phyloP scores from a whole-genome alignment of 2,888 invertebrate species.

The Ochropacha duplaris region DNA sequence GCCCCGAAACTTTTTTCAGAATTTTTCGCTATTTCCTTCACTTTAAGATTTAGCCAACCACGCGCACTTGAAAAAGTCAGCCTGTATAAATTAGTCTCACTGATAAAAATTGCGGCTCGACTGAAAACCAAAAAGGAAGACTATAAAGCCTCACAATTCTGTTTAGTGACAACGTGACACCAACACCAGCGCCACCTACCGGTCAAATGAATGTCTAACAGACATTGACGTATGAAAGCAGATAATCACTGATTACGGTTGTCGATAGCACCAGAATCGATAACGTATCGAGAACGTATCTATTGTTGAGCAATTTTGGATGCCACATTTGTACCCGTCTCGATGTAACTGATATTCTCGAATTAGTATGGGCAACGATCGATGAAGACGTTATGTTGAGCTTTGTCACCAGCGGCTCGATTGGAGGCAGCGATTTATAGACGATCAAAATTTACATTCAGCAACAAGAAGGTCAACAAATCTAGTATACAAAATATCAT shows the following conservation, averaged over 20 bases:
- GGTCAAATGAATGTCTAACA: constrained; percentile 16
- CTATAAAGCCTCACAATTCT: not conserved
- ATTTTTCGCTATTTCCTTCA: too few species aligned
- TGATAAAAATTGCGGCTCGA: too few species aligned
- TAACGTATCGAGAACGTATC: constrained; percentile 41
- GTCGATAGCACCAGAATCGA: constrained; percentile 14
- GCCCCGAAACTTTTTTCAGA: too few species aligned
- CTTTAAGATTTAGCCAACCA: too few species aligned
- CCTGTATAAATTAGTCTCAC: too few species aligned
- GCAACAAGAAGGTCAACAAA: too few species aligned
- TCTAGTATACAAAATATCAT: too few species aligned
- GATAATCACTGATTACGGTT: constrained; percentile 40
- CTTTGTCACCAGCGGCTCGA: not conserved
- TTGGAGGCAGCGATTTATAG: not conserved
- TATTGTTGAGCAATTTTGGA: constrained; percentile 46
- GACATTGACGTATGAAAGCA: constrained; percentile 35
- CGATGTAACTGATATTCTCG: constrained; percentile 38
- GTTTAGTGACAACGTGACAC: not conserved
- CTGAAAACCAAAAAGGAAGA: too few species aligned
- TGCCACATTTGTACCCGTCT: constrained; percentile 58
- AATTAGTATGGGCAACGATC: constrained; percentile 32
- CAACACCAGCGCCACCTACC: not conserved
- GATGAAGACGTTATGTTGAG: not conserved
- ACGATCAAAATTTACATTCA: too few species aligned
- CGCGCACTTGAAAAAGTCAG: too few species aligned